Evolutionary conservation across 2,888 invertebrate species (phyloP).

Genomic region (Drosophila ezoana): DNA sequence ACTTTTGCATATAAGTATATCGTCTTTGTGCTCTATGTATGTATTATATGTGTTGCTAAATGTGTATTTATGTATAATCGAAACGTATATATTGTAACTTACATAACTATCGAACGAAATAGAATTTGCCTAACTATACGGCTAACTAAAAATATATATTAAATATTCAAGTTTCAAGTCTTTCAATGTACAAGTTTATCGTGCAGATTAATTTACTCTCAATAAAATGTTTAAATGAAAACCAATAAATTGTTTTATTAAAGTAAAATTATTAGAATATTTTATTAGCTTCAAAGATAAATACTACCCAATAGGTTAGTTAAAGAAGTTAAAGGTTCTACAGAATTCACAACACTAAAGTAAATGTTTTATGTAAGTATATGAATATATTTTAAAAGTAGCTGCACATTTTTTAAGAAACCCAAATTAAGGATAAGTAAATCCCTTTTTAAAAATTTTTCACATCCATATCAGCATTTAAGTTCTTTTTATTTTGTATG

Average conservation of each 20-base stretch:
- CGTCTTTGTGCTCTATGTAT: slow-evolving; percentile 57
- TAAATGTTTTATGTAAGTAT: too few species aligned
- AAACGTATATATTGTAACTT: slow-evolving; percentile 32
- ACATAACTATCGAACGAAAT: slow-evolving; percentile 32
- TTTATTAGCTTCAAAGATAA: neutral
- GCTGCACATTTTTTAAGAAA: too few species aligned
- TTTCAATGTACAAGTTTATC: slow-evolving; percentile 61
- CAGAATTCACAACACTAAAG: too few species aligned
- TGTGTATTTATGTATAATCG: slow-evolving; percentile 59
- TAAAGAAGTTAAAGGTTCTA: too few species aligned
- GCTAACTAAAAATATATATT: slow-evolving; percentile 55
- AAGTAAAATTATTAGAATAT: neutral
- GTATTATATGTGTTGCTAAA: slow-evolving; percentile 64
- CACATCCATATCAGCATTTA: slow-evolving; percentile 2
- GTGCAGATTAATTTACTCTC: slow-evolving; percentile 58
- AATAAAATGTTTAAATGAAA: slow-evolving; percentile 64
- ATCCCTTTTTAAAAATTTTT: neutral
- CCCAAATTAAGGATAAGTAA: neutral
- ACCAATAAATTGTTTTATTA: neutral
- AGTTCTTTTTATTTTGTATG: neutral
- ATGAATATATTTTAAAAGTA: too few species aligned
- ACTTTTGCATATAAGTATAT: slow-evolving; percentile 45
- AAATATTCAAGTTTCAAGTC: slow-evolving; percentile 63
- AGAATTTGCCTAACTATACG: slow-evolving; percentile 47
- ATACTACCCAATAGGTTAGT: too few species aligned